Conservation (phyloP, 2,113 vertebrate genomes). For the Elgaria multicarinata region DNA sequence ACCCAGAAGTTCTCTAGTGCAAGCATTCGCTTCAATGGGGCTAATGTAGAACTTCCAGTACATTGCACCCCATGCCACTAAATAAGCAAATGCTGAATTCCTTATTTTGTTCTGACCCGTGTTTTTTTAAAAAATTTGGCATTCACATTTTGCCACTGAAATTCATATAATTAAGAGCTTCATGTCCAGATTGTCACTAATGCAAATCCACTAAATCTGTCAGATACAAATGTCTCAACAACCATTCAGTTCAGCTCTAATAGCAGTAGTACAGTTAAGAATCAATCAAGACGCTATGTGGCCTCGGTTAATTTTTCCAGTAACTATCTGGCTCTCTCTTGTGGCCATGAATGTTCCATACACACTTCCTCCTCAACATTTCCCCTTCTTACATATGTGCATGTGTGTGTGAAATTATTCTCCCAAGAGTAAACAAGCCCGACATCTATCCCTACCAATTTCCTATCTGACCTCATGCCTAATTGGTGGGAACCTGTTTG, state of each 20-base stretch:
- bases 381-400: neutral
- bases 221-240: slow-evolving; percentile 29
- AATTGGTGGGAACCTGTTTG: neutral
- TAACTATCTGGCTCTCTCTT: slow-evolving; percentile 69
- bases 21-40: neutral
- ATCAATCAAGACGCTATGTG: slow-evolving; percentile 1
- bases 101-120: slow-evolving; percentile 1
- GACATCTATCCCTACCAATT: neutral
- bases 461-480: neutral
- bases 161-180: slow-evolving; percentile 24
- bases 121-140: slow-evolving; percentile 4
- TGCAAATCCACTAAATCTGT: slow-evolving; percentile 29
- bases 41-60: neutral
- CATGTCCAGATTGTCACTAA: slow-evolving; percentile 31
- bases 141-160: slow-evolving; percentile 22
- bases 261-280: neutral
- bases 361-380: slow-evolving; percentile 16
- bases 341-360: slow-evolving; percentile 62
- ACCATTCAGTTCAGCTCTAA: neutral
- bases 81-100: slow-evolving; percentile 9
- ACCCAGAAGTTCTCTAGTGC: neutral
- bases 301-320: slow-evolving; percentile 28
- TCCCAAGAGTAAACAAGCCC: neutral
- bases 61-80: neutral
- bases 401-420: neutral